These are phyloP conservation scores for Micromussa lordhowensis DNA, from an alignment of 92 coral and sea anemone species.

Conservation along the genomic window DNA sequence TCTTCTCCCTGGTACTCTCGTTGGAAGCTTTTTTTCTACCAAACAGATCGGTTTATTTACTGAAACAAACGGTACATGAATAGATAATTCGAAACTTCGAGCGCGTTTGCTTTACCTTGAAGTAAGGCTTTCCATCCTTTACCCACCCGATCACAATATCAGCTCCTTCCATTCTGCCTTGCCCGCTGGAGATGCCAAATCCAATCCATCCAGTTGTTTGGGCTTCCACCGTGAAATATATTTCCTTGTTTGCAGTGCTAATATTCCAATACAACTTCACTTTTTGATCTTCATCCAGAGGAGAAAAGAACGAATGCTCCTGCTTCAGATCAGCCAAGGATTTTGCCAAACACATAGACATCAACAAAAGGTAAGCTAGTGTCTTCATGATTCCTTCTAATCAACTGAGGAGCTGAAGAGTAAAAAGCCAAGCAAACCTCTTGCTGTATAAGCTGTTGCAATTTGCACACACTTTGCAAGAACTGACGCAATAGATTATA, in stretches of 20 bases:
- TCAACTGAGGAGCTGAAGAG: not conserved
- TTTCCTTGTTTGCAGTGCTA: constrained; percentile 12
- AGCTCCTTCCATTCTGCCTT: constrained; percentile 64
- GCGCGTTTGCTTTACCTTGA: constrained; percentile 35
- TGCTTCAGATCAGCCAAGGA: not conserved
- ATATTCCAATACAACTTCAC: constrained; percentile 67
- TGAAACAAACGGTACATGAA: too few relatives aligned
- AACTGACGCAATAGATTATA: too few relatives aligned
- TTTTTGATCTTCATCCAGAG: constrained; percentile 21
- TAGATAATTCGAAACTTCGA: too few relatives aligned
- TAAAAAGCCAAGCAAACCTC: too few relatives aligned
- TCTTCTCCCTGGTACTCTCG: too few relatives aligned
- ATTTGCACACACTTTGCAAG: too few relatives aligned
- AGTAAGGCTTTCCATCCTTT: constrained; percentile 53
- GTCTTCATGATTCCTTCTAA: not conserved
- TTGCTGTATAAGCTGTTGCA: not conserved
- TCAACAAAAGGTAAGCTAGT: not conserved
- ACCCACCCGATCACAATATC: constrained; percentile 74
- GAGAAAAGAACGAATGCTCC: constrained; percentile 11
- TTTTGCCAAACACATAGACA: not conserved
- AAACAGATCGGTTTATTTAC: too few relatives aligned
- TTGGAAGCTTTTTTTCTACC: too few relatives aligned
- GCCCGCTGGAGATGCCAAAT: constrained; percentile 68
- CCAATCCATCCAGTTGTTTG: constrained; percentile 73
- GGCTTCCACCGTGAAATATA: constrained; percentile 61